These are phyloP conservation scores for Drosophila micromelanica DNA, from an alignment of 1,140 invertebrate genomes.

Conservation along the genomic window DNA sequence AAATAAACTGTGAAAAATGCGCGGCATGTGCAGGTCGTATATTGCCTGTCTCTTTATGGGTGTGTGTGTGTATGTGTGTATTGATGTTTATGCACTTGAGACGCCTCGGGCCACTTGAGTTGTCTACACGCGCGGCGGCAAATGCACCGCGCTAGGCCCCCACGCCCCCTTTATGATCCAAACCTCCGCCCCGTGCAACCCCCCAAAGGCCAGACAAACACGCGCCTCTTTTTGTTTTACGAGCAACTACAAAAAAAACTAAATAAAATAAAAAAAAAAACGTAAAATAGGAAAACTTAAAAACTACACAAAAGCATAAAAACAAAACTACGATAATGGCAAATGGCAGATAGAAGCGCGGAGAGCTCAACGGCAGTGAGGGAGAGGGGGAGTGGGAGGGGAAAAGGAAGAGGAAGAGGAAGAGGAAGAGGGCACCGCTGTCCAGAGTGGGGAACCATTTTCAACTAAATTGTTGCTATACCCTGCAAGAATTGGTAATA, in stretches of 20 bases:
- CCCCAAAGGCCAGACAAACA: slow-evolving; percentile 13
- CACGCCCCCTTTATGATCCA: not conserved
- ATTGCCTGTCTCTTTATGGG: not conserved
- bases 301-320: slow-evolving; percentile 26
- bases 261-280: slow-evolving; percentile 27
- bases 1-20: slow-evolving; percentile 46
- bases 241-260: slow-evolving; percentile 46
- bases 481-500: too few relatives aligned
- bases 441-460: slow-evolving; percentile 43
- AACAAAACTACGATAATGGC: slow-evolving; percentile 67
- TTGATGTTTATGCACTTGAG: slow-evolving; percentile 67
- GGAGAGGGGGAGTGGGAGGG: not conserved
- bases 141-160: slow-evolving; percentile 32
- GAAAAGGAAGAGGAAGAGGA: too few relatives aligned
- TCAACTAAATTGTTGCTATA: slow-evolving; percentile 26
- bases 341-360: slow-evolving; percentile 52
- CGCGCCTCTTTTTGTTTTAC: slow-evolving; percentile 64
- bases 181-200: not conserved
- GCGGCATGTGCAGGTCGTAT: slow-evolving; percentile 33
- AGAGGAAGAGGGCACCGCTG: not conserved
- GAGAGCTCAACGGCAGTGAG: not conserved
- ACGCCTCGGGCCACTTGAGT: slow-evolving; percentile 60
- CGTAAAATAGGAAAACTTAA: slow-evolving; percentile 14
- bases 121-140: slow-evolving; percentile 67
- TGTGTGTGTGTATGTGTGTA: not conserved